Evolutionary conservation across 2,797 vertebrate species (phyloP).

Genomic region (Erethizon dorsatum): DNA sequence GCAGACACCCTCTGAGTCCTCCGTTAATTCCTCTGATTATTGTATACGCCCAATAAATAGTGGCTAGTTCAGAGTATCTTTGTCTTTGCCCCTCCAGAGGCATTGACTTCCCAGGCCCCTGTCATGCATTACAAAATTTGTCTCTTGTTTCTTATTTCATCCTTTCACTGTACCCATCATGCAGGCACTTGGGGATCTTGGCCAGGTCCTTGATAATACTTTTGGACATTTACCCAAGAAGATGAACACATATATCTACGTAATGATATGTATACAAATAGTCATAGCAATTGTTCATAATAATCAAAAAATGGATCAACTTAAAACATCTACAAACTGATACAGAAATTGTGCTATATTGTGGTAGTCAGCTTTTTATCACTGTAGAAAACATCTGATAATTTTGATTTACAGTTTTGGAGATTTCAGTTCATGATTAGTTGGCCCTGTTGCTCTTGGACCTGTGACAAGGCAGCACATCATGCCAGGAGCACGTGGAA

Average conservation of each 20-base stretch:
- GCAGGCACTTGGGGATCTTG: no score
- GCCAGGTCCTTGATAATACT: not conserved
- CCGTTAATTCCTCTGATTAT: no score
- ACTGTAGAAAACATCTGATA: not conserved
- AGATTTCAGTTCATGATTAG: not conserved
- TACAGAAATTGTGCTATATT: not conserved
- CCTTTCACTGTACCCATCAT: no score
- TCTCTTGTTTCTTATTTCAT: no score
- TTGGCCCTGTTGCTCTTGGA: not conserved
- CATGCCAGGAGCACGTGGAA: not conserved
- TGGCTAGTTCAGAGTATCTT: no score
- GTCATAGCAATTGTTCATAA: not conserved
- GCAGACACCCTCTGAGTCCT: no score
- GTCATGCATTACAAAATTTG: no score
- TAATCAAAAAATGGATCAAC: not conserved
- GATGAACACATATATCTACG: not conserved
- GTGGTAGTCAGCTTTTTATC: not conserved
- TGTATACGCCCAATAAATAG: no score
- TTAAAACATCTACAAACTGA: not conserved
- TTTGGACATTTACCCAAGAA: not conserved
- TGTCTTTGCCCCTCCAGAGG: no score
- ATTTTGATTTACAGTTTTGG: not conserved
- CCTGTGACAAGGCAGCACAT: not conserved
- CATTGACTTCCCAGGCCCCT: no score
- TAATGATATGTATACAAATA: not conserved